These are phyloP conservation scores for Psephotus haematonotus DNA, from an alignment of 2,113 vertebrate species.

Conservation along the genomic window DNA sequence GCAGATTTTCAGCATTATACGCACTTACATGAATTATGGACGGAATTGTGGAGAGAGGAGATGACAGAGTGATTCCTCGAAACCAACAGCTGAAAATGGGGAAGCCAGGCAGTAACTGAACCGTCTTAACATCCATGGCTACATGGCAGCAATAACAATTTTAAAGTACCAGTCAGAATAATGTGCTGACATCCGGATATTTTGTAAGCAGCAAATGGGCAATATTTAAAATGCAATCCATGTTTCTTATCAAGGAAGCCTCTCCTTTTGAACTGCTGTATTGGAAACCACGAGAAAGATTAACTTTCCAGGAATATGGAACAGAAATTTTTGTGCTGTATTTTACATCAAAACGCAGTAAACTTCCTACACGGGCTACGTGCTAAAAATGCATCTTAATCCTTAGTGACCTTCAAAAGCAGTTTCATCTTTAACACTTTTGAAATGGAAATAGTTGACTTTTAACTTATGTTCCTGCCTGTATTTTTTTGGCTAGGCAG, in stretches of 20 bases:
- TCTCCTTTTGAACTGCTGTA: neutral
- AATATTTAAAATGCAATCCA: neutral
- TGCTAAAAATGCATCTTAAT: constrained; percentile 1
- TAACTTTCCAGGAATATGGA: neutral
- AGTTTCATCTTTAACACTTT: neutral
- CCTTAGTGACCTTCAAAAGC: neutral
- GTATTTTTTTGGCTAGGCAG: neutral
- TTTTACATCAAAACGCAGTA: neutral
- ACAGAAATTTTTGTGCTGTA: neutral
- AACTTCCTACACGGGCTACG: neutral
- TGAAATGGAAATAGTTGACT: neutral
- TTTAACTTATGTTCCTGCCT: neutral
- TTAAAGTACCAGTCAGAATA: constrained; percentile 12
- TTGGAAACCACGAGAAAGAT: neutral
- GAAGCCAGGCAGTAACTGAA: constrained; percentile 26
- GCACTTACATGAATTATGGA: neutral
- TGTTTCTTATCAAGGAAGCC: neutral
- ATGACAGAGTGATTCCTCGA: neutral
- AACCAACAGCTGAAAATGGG: neutral
- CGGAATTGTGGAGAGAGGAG: neutral
- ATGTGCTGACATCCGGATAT: neutral
- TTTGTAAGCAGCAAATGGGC: constrained; percentile 1
- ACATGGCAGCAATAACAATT: neutral
- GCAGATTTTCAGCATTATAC: constrained; percentile 27
- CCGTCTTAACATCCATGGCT: neutral